A percentile compares a stretch with the other conserved stretches of the same genome.
Conservation (phyloP, 2,888 invertebrate species). For the Zaprionus lineosus region DNA sequence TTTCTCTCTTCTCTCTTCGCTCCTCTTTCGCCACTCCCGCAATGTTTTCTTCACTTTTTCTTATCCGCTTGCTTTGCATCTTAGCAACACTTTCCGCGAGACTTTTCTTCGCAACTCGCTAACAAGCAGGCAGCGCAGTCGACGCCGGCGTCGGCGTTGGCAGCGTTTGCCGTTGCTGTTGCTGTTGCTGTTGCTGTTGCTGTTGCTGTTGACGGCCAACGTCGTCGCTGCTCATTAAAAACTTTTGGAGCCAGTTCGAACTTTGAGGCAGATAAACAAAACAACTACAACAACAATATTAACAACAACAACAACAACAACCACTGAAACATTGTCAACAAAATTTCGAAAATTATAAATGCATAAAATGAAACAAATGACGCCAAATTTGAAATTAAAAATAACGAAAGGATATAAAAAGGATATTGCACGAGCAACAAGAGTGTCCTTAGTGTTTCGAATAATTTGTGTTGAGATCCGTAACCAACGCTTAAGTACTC, state of each 20-base stretch:
- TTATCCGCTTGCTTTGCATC: slow-evolving; percentile 45
- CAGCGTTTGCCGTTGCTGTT: neutral
- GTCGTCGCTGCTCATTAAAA: slow-evolving; percentile 71
- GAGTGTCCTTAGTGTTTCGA: too few relatives aligned
- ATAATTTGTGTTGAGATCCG: too few relatives aligned
- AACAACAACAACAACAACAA: slow-evolving; percentile 30
- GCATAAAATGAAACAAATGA: slow-evolving; percentile 59
- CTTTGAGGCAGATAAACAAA: slow-evolving; percentile 71
- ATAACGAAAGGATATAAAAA: too few relatives aligned
- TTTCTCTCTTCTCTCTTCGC: slow-evolving; percentile 3
- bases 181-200: too few relatives aligned
- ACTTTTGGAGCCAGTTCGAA: slow-evolving; percentile 70
- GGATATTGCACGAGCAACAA: too few relatives aligned
- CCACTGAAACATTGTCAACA: slow-evolving; percentile 1
- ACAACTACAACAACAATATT: slow-evolving; percentile 45
- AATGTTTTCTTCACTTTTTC: slow-evolving; percentile 22
- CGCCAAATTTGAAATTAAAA: slow-evolving; percentile 39
- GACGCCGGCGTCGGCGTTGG: neutral
- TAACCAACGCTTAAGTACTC: too few relatives aligned
- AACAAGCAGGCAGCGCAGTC: slow-evolving; percentile 41
- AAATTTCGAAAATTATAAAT: slow-evolving; percentile 59
- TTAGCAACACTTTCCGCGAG: slow-evolving; percentile 52
- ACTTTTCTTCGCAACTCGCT: slow-evolving; percentile 35
- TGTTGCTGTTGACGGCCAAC: slow-evolving; percentile 50
- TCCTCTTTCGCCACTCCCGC: neutral